Percentiles rank a stretch among this genome's conserved stretches.
These are phyloP conservation scores for Parauchenoglanis ngamensis DNA, from an alignment of 2,797 vertebrate species.

Conservation along the genomic window DNA sequence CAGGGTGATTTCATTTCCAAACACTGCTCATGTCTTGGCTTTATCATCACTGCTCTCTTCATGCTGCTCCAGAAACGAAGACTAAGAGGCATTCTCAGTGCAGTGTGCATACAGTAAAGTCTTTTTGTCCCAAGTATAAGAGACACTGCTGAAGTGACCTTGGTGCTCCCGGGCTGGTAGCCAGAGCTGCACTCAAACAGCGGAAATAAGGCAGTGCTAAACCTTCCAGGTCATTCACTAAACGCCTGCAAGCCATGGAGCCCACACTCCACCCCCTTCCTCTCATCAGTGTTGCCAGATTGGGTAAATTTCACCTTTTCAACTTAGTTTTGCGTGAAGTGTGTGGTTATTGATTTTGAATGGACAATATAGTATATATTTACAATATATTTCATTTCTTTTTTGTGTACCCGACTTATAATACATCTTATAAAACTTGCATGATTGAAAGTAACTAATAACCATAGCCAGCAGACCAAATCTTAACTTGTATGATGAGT, in stretches of 20 bases:
- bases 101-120: slow-evolving; percentile 4
- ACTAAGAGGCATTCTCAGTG: not conserved
- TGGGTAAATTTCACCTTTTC: not conserved
- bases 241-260: slow-evolving; percentile 23
- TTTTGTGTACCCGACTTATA: not conserved
- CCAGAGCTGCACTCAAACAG: slow-evolving; percentile 42
- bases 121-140: slow-evolving; percentile 12
- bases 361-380: not conserved
- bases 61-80: not conserved
- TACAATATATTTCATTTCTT: not conserved
- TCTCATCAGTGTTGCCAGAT: slow-evolving; percentile 18
- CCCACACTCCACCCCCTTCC: slow-evolving; percentile 51
- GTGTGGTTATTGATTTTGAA: too few species aligned
- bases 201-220: slow-evolving; percentile 51
- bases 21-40: not conserved
- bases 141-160: slow-evolving; percentile 33
- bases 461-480: not conserved
- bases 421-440: not conserved
- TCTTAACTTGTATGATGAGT: not conserved
- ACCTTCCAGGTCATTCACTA: slow-evolving; percentile 44
- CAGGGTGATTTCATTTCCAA: not conserved
- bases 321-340: not conserved
- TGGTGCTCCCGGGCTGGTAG: slow-evolving; percentile 25
- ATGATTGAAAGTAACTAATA: not conserved
- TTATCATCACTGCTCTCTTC: not conserved